These are phyloP conservation scores for Eutolmus rufibarbis DNA, from an alignment of 2,888 invertebrate species.

Conservation along the genomic window DNA sequence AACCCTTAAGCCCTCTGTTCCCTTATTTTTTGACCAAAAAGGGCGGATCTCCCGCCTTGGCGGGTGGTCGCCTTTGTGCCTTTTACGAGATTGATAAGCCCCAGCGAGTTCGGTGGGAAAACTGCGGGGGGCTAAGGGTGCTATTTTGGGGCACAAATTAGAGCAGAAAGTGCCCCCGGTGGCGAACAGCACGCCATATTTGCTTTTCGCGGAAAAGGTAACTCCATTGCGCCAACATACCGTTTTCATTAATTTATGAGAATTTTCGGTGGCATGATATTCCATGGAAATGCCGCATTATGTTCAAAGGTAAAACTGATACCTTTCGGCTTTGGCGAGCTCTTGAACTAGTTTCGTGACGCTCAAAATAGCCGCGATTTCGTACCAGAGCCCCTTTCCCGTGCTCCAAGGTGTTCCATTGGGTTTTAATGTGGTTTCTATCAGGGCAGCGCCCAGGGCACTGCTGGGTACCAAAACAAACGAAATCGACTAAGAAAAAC, in stretches of 20 bases:
- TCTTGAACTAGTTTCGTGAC: slow-evolving; percentile 16
- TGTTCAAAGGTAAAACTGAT: neutral
- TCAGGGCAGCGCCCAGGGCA: neutral
- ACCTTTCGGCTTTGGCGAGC: neutral
- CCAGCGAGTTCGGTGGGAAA: neutral
- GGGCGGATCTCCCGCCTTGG: neutral
- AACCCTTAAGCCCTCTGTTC: neutral
- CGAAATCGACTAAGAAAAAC: neutral
- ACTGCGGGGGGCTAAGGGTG: neutral
- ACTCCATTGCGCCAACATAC: neutral
- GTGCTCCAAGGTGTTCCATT: neutral
- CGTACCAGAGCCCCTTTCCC: neutral
- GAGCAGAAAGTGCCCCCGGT: neutral
- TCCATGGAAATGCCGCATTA: slow-evolving; percentile 10
- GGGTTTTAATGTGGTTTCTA: neutral
- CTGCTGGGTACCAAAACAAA: neutral
- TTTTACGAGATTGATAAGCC: neutral
- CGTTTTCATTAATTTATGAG: neutral
- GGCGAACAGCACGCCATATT: neutral
- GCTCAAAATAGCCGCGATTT: neutral
- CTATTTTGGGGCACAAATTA: neutral
- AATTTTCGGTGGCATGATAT: neutral
- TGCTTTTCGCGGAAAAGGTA: neutral
- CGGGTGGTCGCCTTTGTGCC: neutral
- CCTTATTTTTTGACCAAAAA: neutral